Percentiles rank a stretch among this genome's conserved stretches.
These are phyloP conservation scores for Limnephilus lunatus DNA, from an alignment of 2,888 invertebrate species.

Conservation along the genomic window DNA sequence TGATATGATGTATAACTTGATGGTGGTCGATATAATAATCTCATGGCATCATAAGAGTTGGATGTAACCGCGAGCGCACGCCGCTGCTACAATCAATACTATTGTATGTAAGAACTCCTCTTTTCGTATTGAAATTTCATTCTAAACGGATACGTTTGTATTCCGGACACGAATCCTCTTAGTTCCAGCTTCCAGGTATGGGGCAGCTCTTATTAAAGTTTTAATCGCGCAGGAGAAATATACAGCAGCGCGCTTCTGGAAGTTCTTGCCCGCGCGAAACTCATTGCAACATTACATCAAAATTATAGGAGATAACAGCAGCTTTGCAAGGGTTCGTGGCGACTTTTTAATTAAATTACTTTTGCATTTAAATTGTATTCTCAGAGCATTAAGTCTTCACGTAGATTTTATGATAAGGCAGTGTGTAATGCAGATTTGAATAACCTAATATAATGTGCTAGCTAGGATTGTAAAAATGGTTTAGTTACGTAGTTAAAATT, in stretches of 20 bases:
- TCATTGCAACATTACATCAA: conserved; percentile 28
- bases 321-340: background rate
- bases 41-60: background rate
- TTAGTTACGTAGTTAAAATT: too few relatives aligned
- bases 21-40: too few relatives aligned
- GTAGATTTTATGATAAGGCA: background rate
- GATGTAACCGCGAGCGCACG: background rate
- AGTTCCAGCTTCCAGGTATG: conserved; percentile 50
- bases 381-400: background rate
- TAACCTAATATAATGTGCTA: background rate
- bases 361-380: background rate
- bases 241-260: background rate
- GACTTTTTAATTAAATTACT: conserved; percentile 17
- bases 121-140: conserved; percentile 24
- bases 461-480: too few relatives aligned
- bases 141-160: conserved; percentile 46
- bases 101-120: background rate
- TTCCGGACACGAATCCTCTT: conserved; percentile 59
- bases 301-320: conserved; percentile 10
- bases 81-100: background rate
- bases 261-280: background rate
- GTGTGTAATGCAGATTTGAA: background rate
- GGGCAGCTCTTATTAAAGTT: conserved; percentile 59
- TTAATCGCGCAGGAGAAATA: conserved; percentile 43
- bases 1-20: background rate